Conservation (phyloP, 23 tunicate species). For the Diplosoma virens region DNA sequence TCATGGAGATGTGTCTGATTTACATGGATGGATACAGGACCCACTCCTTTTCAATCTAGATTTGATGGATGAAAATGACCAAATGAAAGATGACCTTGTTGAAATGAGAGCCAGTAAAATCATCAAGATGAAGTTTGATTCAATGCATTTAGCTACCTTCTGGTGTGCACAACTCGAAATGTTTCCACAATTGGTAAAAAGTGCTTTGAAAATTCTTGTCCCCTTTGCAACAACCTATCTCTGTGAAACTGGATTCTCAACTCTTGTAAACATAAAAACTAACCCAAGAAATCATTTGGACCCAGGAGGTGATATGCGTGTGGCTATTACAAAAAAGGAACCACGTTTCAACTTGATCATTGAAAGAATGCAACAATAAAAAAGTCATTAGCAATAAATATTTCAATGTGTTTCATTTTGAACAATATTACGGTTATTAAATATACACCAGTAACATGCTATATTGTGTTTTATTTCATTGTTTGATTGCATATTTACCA, state of each 20-base stretch:
- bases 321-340: slow-evolving; percentile 5
- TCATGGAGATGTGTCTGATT: slow-evolving; percentile 7
- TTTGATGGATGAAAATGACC: slow-evolving; percentile 22
- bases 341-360: slow-evolving; percentile 14
- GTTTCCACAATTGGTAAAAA: slow-evolving; percentile 15
- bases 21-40: slow-evolving; percentile 20
- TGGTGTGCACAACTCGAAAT: slow-evolving; percentile 19
- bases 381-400: slow-evolving; percentile 17
- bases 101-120: slow-evolving; percentile 10
- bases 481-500: slow-evolving; percentile 1
- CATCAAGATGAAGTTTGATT: slow-evolving; percentile 17
- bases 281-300: slow-evolving; percentile 13
- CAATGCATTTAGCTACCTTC: slow-evolving; percentile 13
- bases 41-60: slow-evolving; percentile 12
- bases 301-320: slow-evolving; percentile 12
- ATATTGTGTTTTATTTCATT: slow-evolving; percentile 3
- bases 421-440: slow-evolving; percentile 5
- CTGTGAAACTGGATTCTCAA: slow-evolving; percentile 13
- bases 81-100: slow-evolving; percentile 16
- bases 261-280: slow-evolving; percentile 11
- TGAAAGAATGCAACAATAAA: slow-evolving; percentile 18
- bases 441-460: slow-evolving; percentile 16
- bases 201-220: slow-evolving; percentile 12
- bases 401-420: slow-evolving; percentile 5
- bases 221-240: slow-evolving; percentile 4